Percentiles rank a stretch among this genome's conserved stretches.
Conservation (phyloP, 2,797 vertebrate species). For the Leptoclinus maculatus region DNA sequence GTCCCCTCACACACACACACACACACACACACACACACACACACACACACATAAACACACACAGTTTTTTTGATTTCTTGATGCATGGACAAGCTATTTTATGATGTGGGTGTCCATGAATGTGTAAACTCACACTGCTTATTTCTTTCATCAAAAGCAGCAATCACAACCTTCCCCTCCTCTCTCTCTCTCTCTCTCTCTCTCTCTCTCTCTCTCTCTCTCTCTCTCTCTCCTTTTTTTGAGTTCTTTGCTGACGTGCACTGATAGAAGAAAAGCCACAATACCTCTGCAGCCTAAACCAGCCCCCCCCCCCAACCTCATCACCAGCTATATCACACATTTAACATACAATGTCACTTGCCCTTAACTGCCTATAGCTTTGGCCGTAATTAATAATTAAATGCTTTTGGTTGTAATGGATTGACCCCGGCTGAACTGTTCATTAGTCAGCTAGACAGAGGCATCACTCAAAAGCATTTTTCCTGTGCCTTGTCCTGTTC, state of each 20-base stretch:
- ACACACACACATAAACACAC: too few relatives aligned
- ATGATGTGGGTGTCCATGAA: constrained; percentile 8
- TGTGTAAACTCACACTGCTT: constrained; percentile 19
- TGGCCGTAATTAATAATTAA: constrained; percentile 99
- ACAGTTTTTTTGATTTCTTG: not conserved
- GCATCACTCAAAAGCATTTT: constrained; percentile 95
- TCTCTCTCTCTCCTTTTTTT: constrained; percentile 21
- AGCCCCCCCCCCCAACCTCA: constrained; percentile 4
- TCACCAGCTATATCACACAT: constrained; percentile 84
- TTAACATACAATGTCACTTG: constrained; percentile 92
- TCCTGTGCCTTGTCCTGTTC: constrained; percentile 84
- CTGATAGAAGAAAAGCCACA: constrained; percentile 88
- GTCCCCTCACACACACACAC: not conserved
- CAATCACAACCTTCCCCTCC: constrained; percentile 37
- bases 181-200: not conserved
- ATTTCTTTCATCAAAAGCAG: constrained; percentile 47
- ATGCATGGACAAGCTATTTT: not conserved
- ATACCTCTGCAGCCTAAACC: constrained; percentile 55
- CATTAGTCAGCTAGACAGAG: constrained; percentile 96
- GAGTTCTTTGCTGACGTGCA: constrained; percentile 85
- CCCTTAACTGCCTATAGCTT: constrained; percentile 91
- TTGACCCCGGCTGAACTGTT: constrained; percentile 96
- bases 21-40: too few relatives aligned
- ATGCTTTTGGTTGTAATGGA: constrained; percentile 95
- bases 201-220: constrained; percentile 2